These are phyloP conservation scores for Epinephelus coioides DNA, from an alignment of 2,797 vertebrate genomes.

Conservation along the genomic window DNA sequence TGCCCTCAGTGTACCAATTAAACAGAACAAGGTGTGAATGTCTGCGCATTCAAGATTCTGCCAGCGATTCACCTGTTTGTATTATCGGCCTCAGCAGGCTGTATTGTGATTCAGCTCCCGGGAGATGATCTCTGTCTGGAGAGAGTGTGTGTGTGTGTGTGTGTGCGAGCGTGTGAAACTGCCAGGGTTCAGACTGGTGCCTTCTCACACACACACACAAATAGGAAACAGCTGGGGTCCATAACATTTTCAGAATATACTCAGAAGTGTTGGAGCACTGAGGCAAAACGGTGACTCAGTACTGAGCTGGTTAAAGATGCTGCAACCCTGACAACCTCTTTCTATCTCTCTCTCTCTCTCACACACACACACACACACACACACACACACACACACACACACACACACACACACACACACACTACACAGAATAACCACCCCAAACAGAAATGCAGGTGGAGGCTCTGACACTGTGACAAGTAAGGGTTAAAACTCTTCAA, in stretches of 20 bases:
- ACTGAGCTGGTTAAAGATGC: constrained; percentile 43
- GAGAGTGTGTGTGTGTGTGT: not conserved
- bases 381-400: not conserved
- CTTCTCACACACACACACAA: constrained; percentile 6
- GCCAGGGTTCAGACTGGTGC: constrained; percentile 8
- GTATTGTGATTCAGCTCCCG: constrained; percentile 25
- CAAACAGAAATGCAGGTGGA: constrained; percentile 30
- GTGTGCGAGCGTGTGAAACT: not conserved
- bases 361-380: not conserved
- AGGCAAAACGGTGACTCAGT: constrained; percentile 16
- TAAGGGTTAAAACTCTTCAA: constrained; percentile 33
- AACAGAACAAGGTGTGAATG: constrained; percentile 40
- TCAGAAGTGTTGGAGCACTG: constrained; percentile 24
- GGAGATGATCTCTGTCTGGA: constrained; percentile 17
- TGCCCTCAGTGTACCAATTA: constrained; percentile 67
- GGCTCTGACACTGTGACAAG: not conserved
- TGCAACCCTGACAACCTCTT: not conserved
- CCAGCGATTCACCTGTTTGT: constrained; percentile 50
- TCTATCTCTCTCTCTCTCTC: not conserved
- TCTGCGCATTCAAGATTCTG: constrained; percentile 38
- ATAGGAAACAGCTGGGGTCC: constrained; percentile 42
- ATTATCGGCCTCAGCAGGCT: constrained; percentile 45
- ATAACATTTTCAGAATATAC: constrained; percentile 40
- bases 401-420: constrained; percentile 13
- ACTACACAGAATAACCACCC: constrained; percentile 19